Conservation (phyloP, 2,888 invertebrate species). For the Papilio gigon region DNA sequence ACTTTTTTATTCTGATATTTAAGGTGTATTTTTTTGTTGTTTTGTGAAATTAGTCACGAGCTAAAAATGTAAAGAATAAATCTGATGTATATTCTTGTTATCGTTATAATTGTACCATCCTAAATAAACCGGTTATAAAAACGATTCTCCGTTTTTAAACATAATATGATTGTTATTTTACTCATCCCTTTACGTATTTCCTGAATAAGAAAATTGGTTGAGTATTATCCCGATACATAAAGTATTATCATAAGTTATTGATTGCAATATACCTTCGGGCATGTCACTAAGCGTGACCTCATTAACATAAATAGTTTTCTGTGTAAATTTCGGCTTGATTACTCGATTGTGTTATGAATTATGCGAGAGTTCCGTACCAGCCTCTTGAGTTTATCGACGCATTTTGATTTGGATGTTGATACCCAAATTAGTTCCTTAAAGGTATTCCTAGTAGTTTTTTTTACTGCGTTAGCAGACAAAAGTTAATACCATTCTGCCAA, state of each 20-base stretch:
- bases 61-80: too few relatives aligned
- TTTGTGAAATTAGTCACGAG: too few relatives aligned
- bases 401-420: not conserved
- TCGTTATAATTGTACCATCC: too few relatives aligned
- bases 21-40: too few relatives aligned
- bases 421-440: not conserved
- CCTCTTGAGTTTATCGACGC: constrained; percentile 19
- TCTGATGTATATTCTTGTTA: too few relatives aligned
- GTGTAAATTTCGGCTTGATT: constrained; percentile 17
- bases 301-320: constrained; percentile 31
- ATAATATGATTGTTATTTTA: too few relatives aligned
- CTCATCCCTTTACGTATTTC: not conserved
- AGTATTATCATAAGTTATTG: constrained; percentile 18
- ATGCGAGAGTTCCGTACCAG: constrained; percentile 1
- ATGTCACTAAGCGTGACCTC: constrained; percentile 28
- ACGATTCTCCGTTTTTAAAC: too few relatives aligned
- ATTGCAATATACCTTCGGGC: constrained; percentile 3
- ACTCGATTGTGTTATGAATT: constrained; percentile 25
- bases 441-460: too few relatives aligned
- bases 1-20: too few relatives aligned
- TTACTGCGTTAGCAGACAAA: too few relatives aligned
- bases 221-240: not conserved
- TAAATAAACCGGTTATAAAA: too few relatives aligned
- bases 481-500: too few relatives aligned
- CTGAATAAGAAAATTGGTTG: not conserved